Conservation (phyloP, 2,888 invertebrate species). For the Sesamia inferens region DNA sequence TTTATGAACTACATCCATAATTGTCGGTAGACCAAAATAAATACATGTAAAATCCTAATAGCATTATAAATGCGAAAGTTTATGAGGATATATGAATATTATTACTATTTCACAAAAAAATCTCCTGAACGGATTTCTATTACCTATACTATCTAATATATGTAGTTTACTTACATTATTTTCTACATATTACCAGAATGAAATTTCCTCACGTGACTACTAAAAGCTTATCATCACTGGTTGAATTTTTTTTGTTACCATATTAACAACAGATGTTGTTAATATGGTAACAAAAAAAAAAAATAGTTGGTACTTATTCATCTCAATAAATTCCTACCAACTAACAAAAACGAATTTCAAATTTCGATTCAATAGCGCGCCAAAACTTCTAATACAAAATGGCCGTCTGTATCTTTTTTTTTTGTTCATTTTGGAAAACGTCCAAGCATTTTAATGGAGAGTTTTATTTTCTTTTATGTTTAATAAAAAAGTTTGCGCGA, state of each 20-base stretch:
- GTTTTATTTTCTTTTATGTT: slow-evolving; percentile 47
- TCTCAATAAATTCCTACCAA: not conserved
- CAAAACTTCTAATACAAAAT: slow-evolving; percentile 19
- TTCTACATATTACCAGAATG: not conserved
- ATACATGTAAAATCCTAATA: no score
- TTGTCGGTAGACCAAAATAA: no score
- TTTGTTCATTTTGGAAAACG: slow-evolving; percentile 41
- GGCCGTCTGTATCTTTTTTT: slow-evolving; percentile 13
- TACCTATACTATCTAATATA: no score
- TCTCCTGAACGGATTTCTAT: no score
- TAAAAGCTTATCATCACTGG: not conserved
- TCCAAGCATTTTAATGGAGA: slow-evolving; percentile 48
- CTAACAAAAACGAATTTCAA: slow-evolving; percentile 15
- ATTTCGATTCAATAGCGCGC: slow-evolving; percentile 24
- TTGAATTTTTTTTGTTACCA: not conserved
- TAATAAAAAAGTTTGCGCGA: slow-evolving; percentile 53
- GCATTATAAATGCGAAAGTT: no score
- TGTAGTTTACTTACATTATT: not conserved
- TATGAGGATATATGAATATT: no score
- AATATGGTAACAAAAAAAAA: no score
- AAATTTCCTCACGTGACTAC: not conserved
- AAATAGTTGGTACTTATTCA: no score
- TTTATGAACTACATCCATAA: no score
- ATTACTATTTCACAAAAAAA: no score
- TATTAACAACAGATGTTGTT: not conserved